Percentiles rank a stretch among this genome's conserved stretches.
phyloP scores from a whole-genome alignment of 64 coral and sea anemone species.

The Actinia tenebrosa region DNA sequence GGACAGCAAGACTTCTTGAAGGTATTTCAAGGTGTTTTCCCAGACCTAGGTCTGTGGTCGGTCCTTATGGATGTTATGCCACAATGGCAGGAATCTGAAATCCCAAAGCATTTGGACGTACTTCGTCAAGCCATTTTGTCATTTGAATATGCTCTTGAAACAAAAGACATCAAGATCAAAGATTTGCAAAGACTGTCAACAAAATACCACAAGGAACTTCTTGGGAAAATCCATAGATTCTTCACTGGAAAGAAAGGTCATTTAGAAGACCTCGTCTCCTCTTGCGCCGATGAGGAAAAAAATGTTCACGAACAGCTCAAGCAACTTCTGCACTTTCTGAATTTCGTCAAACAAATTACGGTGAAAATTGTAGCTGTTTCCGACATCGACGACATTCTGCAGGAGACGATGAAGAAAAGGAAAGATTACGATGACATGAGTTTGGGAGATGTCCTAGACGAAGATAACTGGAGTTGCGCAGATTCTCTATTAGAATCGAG shows the following conservation, averaged over 20 bases:
- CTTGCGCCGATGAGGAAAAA: neutral
- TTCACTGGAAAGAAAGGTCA: neutral
- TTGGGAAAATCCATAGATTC: neutral
- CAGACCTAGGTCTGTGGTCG: neutral
- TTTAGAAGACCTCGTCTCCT: neutral
- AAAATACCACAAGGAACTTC: neutral
- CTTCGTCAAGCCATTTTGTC: neutral
- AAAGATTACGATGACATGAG: neutral
- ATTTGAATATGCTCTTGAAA: neutral
- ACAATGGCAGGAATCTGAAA: neutral
- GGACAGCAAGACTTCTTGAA: neutral
- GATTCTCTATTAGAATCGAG: neutral
- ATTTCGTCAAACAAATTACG: neutral
- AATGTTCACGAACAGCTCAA: too few species aligned
- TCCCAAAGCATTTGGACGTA: neutral
- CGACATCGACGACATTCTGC: neutral
- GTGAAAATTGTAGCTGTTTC: neutral
- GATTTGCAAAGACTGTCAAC: neutral
- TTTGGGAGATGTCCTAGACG: neutral
- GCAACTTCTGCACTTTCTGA: neutral
- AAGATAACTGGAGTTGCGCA: neutral
- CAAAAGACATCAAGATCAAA: slow-evolving; percentile 8
- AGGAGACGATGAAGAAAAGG: neutral
- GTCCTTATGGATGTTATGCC: neutral
- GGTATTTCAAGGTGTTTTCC: neutral